Base-by-base conservation (phyloP, 2,797 vertebrate genomes). In the Chanos chanos region DNA sequence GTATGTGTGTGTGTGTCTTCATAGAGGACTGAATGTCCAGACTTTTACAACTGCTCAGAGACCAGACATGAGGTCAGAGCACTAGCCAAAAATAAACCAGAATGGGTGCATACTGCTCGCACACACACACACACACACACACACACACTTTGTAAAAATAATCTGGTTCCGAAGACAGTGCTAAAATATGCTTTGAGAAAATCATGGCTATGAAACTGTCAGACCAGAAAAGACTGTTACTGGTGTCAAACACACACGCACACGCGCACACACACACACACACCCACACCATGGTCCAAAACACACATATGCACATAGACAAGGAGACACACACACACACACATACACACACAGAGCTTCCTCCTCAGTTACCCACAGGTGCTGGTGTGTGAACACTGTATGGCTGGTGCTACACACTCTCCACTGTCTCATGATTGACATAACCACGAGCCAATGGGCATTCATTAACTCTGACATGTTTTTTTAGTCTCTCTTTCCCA, bases 21-120 rank as follows among this genome's bases (percentile, higher is more conserved):
- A 25, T 13, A n/a, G 22, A 57, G 77, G 65, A 80, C 64, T 24
- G 41, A 75, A 63, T 39, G 75, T 80, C 76, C 75, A 79, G 68
- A 78, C 72, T 75, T 51, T 77, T 49, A 52, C 16, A 70, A 75
- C 67, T 76, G 71, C 57, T 71, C 52, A 70, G 66, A 77, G 78
- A 80, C 75, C 59, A 66, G 66, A 71, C 30, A 15, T 45, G 77
- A 82, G 83, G 78, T 84, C 80, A 76, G 68, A 65, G 48, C 64
- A 59, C 15, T 36, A 7, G 39, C 82, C 77, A 86, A 85, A 84
- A 86, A 87, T 87, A 87, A 80, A 71, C 62, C 7, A n/a, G 53
- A 81, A 70, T 65, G 71, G 66, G 65, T 75, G 44, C 44, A 74
- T 70, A n/a, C 15, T 31, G 18, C 30, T 15, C n/a, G 22, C 28